Conservation (phyloP, 2,888 invertebrate genomes). For the Hydroisotoma schaefferi region DNA sequence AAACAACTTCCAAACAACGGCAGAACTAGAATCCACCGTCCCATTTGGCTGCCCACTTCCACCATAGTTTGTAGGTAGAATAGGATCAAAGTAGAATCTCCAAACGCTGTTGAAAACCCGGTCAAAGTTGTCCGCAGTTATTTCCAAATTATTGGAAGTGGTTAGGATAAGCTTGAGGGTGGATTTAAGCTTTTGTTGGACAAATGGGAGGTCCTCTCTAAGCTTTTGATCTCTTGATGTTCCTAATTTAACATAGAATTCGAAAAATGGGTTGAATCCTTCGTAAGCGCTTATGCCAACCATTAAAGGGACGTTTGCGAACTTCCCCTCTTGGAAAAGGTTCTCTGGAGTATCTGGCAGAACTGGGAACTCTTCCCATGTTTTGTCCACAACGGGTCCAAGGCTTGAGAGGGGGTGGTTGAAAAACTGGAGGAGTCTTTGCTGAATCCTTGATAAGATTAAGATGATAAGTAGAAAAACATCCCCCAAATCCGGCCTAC, state of each 20-base stretch:
- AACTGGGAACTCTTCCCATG: constrained; percentile 25
- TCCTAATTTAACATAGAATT: constrained; percentile 37
- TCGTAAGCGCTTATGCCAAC: constrained; percentile 39
- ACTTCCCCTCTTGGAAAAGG: constrained; percentile 30
- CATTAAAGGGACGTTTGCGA: constrained; percentile 35
- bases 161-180: constrained; percentile 31
- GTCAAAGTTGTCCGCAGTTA: constrained; percentile 24
- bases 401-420: constrained; percentile 32
- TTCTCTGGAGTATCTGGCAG: constrained; percentile 27
- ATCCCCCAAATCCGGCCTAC: too few relatives aligned
- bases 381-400: constrained; percentile 38
- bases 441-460: constrained; percentile 35
- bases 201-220: constrained; percentile 7
- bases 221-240: constrained; percentile 10
- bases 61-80: too few relatives aligned
- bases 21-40: constrained; percentile 16
- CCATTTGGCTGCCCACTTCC: constrained; percentile 19
- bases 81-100: constrained; percentile 45
- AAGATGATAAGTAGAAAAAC: too few relatives aligned
- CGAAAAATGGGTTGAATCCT: constrained; percentile 41
- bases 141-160: constrained; percentile 15
- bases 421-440: constrained; percentile 30
- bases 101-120: constrained; percentile 43
- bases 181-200: constrained; percentile 13
- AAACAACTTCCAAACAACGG: constrained; percentile 24